Evolutionary conservation across 1,140 invertebrate genomes (phyloP).

Genomic region (Drosophila erecta): DNA sequence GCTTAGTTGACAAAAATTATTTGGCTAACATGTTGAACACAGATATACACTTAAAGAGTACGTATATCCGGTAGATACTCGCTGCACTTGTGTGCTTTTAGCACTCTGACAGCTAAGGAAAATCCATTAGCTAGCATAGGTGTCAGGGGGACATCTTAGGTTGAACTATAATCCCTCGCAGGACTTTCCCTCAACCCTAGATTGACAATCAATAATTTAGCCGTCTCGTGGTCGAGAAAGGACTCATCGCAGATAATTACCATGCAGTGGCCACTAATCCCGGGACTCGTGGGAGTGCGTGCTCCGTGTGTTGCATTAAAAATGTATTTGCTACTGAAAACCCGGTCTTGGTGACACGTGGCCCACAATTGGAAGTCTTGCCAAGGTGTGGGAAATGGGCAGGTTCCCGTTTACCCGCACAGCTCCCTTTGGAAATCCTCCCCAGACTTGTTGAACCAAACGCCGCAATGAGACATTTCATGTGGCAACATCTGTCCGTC

Average conservation of each 20-base stretch:
- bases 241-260: conserved; percentile 52
- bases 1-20: too few relatives aligned
- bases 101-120: not conserved
- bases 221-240: conserved; percentile 25
- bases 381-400: conserved; percentile 31
- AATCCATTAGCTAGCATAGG: conserved; percentile 17
- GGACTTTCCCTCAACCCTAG: conserved; percentile 13
- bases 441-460: conserved; percentile 40
- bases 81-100: not conserved
- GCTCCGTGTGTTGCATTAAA: conserved; percentile 46
- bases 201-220: conserved; percentile 50
- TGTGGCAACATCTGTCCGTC: conserved; percentile 27
- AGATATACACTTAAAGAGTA: not conserved
- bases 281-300: conserved; percentile 37
- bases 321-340: conserved; percentile 57
- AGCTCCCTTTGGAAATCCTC: conserved; percentile 5
- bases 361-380: conserved; percentile 3
- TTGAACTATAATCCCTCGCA: conserved; percentile 6
- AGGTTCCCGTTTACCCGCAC: not conserved
- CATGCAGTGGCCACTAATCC: conserved; percentile 43
- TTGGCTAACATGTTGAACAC: too few relatives aligned
- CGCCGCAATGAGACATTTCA: conserved; percentile 6
- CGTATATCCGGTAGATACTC: not conserved
- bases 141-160: conserved; percentile 19
- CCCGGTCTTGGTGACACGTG: conserved; percentile 35